Base-by-base conservation (phyloP, 2,888 invertebrate species). In the Drosophila mercatorum region DNA sequence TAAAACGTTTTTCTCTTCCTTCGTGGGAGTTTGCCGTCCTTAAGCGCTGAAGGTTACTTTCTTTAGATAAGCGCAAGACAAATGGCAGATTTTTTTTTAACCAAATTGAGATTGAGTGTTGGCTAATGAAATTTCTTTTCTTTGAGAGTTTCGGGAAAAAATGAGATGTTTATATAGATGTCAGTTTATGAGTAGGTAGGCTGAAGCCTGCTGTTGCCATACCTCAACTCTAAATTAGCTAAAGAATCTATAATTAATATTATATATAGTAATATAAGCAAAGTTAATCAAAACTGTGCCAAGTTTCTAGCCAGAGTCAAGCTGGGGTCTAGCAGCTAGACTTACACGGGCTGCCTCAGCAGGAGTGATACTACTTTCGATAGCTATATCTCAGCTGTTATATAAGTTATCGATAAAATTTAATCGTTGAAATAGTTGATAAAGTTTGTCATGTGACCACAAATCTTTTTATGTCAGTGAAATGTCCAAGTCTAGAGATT, bases 11-110 rank as follows among this genome's bases (percentile, higher is more conserved):
- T 34, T 56, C 28, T 44, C 46, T 6, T 34, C 40, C 0, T 53
- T 49, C 12, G n/a, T 34, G 34, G 51, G 34, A 11, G 17, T 22
- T 34, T 34, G 6, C 12, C 26, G 38, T 53, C 52, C 52, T 53
- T 38, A 36, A 53, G 52, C 52, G 52, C 0, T 53, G 36, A 53
- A 53, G 52, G 52, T 53, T 38, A 53, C 5, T 52, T 36, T 22
- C 52, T 22, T 36, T 22, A 34, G 52, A 36, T n/a, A 52, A 22
- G 36, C 22, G 22, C 7, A 12, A 52, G 52, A 52, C 36, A 52
- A 52, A 52, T 52, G 22, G 22, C 36, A 51, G 49, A 34, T 51
- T 51, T 51, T 51, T 22, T 3, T 36, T 12, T 8, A 17, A 17
- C 14, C 7, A 36, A 52, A 52, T 52, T 52, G 52, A 52, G 52